These are phyloP conservation scores for Salvelinus fontinalis DNA, from an alignment of 2,113 vertebrate species.

Conservation along the genomic window DNA sequence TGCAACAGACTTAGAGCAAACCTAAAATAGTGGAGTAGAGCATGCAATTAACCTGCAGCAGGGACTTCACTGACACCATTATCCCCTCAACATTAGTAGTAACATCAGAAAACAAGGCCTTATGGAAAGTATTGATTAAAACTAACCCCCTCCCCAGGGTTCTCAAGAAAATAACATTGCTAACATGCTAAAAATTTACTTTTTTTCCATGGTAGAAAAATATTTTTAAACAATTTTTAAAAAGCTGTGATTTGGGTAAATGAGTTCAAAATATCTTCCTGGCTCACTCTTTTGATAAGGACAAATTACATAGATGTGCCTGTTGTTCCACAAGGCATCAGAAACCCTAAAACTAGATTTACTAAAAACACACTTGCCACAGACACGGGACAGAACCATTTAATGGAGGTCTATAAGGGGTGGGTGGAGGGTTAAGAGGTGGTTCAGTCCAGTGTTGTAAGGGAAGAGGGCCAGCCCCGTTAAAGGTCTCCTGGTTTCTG, in stretches of 20 bases:
- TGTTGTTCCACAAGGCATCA: conserved; percentile 68
- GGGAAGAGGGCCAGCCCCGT: conserved; percentile 62
- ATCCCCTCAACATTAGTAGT: conserved; percentile 38
- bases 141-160: conserved; percentile 50
- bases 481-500: conserved; percentile 97
- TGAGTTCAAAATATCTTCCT: conserved; percentile 54
- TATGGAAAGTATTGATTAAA: conserved; percentile 46
- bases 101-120: conserved; percentile 53
- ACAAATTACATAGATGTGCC: conserved; percentile 56
- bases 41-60: conserved; percentile 64
- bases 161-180: conserved; percentile 49
- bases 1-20: conserved; percentile 70
- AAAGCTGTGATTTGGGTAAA: conserved; percentile 52
- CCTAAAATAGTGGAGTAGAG: conserved; percentile 61
- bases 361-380: conserved; percentile 56
- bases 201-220: conserved; percentile 65
- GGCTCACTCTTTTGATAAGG: conserved; percentile 48
- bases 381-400: conserved; percentile 54
- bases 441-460: conserved; percentile 51
- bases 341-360: conserved; percentile 53
- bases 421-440: neutral
- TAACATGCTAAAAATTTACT: conserved; percentile 42
- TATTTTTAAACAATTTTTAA: conserved; percentile 56
- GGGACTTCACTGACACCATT: conserved; percentile 49
- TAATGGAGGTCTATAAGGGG: conserved; percentile 13